These are phyloP conservation scores for Gnathonemus longibarbis DNA, from an alignment of 2,113 vertebrate genomes.

Conservation along the genomic window DNA sequence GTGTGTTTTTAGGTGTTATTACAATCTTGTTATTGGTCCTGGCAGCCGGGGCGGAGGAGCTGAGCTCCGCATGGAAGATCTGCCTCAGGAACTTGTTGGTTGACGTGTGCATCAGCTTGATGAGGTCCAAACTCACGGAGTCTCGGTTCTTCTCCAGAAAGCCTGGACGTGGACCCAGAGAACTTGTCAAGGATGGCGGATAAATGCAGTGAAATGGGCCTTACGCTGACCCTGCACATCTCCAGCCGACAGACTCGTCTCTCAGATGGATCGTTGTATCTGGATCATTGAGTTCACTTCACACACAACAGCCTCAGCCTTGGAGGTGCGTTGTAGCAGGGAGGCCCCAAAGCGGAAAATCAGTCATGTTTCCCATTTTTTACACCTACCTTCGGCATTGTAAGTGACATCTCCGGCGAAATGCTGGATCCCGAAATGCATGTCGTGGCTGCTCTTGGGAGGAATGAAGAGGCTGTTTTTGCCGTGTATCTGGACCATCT, in stretches of 20 bases:
- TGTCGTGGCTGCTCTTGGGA: slow-evolving; percentile 75
- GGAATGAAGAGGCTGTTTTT: slow-evolving; percentile 73
- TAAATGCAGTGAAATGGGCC: not conserved
- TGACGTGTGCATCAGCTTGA: slow-evolving; percentile 74
- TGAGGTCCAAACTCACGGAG: slow-evolving; percentile 71
- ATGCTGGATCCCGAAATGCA: slow-evolving; percentile 79
- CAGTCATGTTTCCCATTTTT: not conserved
- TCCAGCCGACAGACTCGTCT: not conserved
- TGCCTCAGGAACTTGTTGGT: slow-evolving; percentile 78
- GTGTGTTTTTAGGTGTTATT: slow-evolving; percentile 42
- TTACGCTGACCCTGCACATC: not conserved
- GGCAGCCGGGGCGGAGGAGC: slow-evolving; percentile 30
- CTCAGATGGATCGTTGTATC: not conserved
- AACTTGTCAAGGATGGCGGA: not conserved
- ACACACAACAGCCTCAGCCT: not conserved
- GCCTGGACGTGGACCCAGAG: slow-evolving; percentile 52
- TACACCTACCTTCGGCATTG: slow-evolving; percentile 71
- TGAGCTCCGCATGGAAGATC: slow-evolving; percentile 63
- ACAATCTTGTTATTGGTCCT: slow-evolving; percentile 41
- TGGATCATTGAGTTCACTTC: not conserved
- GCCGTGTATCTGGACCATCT: slow-evolving; percentile 71
- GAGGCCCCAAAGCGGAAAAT: not conserved
- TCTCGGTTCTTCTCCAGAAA: slow-evolving; percentile 97
- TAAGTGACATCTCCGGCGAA: slow-evolving; percentile 88
- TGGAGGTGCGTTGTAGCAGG: not conserved